Percentiles rank a stretch among this genome's conserved stretches.
Evolutionary conservation across 2,797 vertebrate species (phyloP).

Genomic region (Chaetophractus vellerosus): DNA sequence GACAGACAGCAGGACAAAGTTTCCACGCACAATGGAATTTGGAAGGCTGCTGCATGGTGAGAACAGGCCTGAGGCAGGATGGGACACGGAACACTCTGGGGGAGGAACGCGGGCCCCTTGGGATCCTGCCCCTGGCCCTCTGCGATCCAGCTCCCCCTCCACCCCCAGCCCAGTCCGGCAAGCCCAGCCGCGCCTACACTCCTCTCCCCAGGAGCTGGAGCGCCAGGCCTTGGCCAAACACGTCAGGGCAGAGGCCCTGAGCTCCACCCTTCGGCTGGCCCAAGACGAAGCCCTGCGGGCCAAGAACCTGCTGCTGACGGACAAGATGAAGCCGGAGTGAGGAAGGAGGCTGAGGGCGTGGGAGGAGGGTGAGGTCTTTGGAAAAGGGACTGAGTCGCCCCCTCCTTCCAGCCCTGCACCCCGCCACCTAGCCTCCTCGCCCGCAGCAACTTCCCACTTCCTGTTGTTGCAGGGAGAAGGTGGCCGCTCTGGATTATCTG

Average conservation of each 20-base stretch:
- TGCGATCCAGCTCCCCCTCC: slow-evolving; percentile 78
- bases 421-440: neutral
- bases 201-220: slow-evolving; percentile 90
- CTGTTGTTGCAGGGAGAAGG: slow-evolving; percentile 82
- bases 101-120: slow-evolving; percentile 37
- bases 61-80: neutral
- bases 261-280: slow-evolving; percentile 85
- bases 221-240: slow-evolving; percentile 92
- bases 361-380: slow-evolving; percentile 81
- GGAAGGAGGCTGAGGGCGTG: slow-evolving; percentile 81
- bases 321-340: slow-evolving; percentile 88
- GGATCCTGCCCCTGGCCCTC: slow-evolving; percentile 71
- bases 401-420: neutral
- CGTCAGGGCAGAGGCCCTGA: slow-evolving; percentile 84
- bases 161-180: slow-evolving; percentile 76
- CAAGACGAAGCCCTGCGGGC: slow-evolving; percentile 86
- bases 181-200: slow-evolving; percentile 68
- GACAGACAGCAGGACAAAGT: neutral
- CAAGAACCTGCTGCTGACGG: slow-evolving; percentile 86
- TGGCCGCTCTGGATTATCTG: slow-evolving; percentile 80
- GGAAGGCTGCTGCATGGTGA: neutral
- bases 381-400: slow-evolving; percentile 30
- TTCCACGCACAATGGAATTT: neutral
- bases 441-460: neutral
- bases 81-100: neutral